phyloP scores from a whole-genome alignment of 1,140 invertebrate species.

The Caenorhabditis latens region DNA sequence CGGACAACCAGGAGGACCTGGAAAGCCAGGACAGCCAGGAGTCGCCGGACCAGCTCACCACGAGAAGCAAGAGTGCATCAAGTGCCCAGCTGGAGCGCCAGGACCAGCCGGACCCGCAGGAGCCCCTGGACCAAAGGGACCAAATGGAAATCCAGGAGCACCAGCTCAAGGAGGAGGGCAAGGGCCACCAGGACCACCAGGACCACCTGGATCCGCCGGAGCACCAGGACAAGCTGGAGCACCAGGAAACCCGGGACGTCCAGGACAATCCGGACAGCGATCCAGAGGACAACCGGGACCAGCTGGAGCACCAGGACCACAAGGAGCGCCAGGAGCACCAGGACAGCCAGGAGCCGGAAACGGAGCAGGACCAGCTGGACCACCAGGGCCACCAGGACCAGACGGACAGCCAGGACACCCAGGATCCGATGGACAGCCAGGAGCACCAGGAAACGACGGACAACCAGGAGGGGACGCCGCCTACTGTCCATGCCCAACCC shows the following conservation, averaged over 20 bases:
- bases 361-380: slow-evolving; percentile 26
- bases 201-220: slow-evolving; percentile 59
- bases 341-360: slow-evolving; percentile 10
- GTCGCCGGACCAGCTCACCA: slow-evolving; percentile 41
- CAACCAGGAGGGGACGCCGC: slow-evolving; percentile 52
- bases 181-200: slow-evolving; percentile 68
- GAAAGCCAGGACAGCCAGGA: slow-evolving; percentile 31
- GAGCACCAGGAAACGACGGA: slow-evolving; percentile 52
- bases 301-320: slow-evolving; percentile 45
- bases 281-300: slow-evolving; percentile 42
- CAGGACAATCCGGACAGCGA: slow-evolving; percentile 43
- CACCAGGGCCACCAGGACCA: slow-evolving; percentile 40
- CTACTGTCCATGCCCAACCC: slow-evolving; percentile 57
- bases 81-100: slow-evolving; percentile 62
- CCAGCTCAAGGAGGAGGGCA: slow-evolving; percentile 70
- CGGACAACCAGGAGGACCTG: slow-evolving; percentile 51
- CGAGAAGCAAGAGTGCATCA: slow-evolving; percentile 57
- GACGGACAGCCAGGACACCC: slow-evolving; percentile 32
- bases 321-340: slow-evolving; percentile 47
- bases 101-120: slow-evolving; percentile 69
- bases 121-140: slow-evolving; percentile 61
- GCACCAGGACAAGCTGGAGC: slow-evolving; percentile 43
- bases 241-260: slow-evolving; percentile 48
- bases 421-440: slow-evolving; percentile 35
- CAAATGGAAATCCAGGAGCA: slow-evolving; percentile 53